Evolutionary conservation across 2,797 vertebrate species (phyloP).

Genomic region (Aeoliscus strigatus): DNA sequence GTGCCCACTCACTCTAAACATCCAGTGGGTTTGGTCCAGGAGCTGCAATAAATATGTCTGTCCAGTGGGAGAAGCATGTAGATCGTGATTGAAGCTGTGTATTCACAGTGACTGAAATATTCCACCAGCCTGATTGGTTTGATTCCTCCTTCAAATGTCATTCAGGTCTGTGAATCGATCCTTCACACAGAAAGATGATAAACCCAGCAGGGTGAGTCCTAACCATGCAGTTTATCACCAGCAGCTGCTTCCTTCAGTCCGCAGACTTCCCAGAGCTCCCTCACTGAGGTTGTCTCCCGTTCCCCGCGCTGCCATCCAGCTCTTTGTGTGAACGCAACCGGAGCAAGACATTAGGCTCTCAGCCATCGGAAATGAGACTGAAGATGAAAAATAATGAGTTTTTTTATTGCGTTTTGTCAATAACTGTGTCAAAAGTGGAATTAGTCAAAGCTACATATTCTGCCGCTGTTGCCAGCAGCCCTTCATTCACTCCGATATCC

Average conservation of each 20-base stretch:
- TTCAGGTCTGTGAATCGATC: background rate
- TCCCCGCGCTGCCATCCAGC: slow-evolving; percentile 53
- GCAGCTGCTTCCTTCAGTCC: slow-evolving; percentile 9
- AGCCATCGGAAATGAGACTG: slow-evolving; percentile 69
- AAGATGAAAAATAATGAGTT: slow-evolving; percentile 79
- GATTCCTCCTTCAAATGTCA: background rate
- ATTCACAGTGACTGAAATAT: too few species aligned
- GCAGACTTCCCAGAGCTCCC: slow-evolving; percentile 47
- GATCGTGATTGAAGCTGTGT: too few species aligned
- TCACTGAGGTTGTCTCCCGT: slow-evolving; percentile 46
- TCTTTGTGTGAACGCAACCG: slow-evolving; percentile 65
- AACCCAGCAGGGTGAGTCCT: background rate
- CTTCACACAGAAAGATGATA: slow-evolving; percentile 1
- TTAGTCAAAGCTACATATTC: slow-evolving; percentile 79
- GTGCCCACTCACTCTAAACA: slow-evolving; percentile 37
- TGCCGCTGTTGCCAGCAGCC: slow-evolving; percentile 72
- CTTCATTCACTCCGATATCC: slow-evolving; percentile 77
- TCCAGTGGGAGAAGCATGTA: too few species aligned
- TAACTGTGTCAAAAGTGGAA: slow-evolving; percentile 83
- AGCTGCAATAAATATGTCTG: too few species aligned
- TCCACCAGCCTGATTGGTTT: too few species aligned
- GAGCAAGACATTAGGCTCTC: slow-evolving; percentile 70
- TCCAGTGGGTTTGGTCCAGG: too few species aligned
- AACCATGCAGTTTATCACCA: slow-evolving; percentile 7
- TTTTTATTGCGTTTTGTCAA: slow-evolving; percentile 79